A percentile compares a stretch with the other conserved stretches of the same genome.
Conservation (phyloP, 2,797 vertebrate species). For the Spinus pinus region DNA sequence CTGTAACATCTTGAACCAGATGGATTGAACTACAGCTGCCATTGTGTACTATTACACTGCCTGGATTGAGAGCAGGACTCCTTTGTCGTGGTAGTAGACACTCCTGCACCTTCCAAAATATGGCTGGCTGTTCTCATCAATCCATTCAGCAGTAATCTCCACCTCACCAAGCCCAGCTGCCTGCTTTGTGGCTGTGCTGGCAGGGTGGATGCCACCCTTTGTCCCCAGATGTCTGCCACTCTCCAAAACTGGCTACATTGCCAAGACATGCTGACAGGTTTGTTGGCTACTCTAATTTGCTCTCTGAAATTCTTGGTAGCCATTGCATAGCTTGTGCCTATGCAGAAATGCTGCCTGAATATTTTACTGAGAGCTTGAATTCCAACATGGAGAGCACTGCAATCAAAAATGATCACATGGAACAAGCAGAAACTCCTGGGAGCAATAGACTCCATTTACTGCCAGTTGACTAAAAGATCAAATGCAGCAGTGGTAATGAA, state of each 20-base stretch:
- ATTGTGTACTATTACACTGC: neutral
- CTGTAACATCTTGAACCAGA: neutral
- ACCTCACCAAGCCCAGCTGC: neutral
- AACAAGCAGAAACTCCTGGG: neutral
- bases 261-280: neutral
- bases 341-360: conserved; percentile 25
- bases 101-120: neutral
- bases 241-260: accelerated
- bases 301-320: neutral
- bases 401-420: neutral
- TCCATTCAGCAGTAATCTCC: neutral
- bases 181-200: neutral
- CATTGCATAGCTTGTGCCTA: neutral
- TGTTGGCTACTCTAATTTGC: neutral
- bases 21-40: neutral
- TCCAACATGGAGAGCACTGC: neutral
- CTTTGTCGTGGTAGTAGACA: neutral
- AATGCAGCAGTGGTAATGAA: neutral
- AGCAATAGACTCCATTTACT: neutral
- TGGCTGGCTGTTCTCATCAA: accelerated
- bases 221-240: neutral
- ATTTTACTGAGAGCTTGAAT: conserved; percentile 22
- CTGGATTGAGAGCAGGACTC: neutral
- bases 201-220: neutral
- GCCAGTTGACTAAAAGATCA: neutral